These are phyloP conservation scores for Siphamia tubifer DNA, from an alignment of 2,113 vertebrate species.

Conservation along the genomic window DNA sequence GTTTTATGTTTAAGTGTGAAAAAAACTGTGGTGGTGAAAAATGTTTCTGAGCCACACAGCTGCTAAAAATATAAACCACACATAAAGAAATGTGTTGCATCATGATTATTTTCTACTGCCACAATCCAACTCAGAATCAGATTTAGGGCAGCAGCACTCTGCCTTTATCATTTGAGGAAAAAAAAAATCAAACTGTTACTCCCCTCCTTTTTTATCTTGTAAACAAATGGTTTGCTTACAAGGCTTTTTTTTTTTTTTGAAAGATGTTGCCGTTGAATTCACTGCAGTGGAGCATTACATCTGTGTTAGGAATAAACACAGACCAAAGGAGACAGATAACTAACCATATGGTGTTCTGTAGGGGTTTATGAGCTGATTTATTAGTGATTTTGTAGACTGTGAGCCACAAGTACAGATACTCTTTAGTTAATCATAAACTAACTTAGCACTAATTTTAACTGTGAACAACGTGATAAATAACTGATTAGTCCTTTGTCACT, in stretches of 20 bases:
- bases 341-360: slow-evolving; percentile 27
- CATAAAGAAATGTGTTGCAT: background rate
- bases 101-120: background rate
- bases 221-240: slow-evolving; percentile 19
- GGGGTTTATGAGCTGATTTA: slow-evolving; percentile 10
- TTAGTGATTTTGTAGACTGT: slow-evolving; percentile 16
- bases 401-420: slow-evolving; percentile 7
- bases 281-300: slow-evolving; percentile 5
- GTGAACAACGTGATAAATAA: slow-evolving; percentile 2
- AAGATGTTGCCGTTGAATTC: background rate
- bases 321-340: slow-evolving; percentile 33
- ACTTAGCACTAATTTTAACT: slow-evolving; percentile 19
- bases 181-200: slow-evolving; percentile 19
- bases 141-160: background rate
- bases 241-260: background rate
- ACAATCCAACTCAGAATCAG: background rate
- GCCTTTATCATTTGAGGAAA: slow-evolving; percentile 12
- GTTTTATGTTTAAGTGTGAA: background rate
- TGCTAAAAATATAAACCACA: background rate
- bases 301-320: slow-evolving; percentile 5
- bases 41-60: background rate
- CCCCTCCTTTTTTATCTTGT: slow-evolving; percentile 1
- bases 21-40: background rate
- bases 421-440: slow-evolving; percentile 20
- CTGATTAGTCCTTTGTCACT: background rate